These are phyloP conservation scores for Mongoloraphidia duomilia DNA, from an alignment of 2,888 invertebrate species.

Conservation along the genomic window DNA sequence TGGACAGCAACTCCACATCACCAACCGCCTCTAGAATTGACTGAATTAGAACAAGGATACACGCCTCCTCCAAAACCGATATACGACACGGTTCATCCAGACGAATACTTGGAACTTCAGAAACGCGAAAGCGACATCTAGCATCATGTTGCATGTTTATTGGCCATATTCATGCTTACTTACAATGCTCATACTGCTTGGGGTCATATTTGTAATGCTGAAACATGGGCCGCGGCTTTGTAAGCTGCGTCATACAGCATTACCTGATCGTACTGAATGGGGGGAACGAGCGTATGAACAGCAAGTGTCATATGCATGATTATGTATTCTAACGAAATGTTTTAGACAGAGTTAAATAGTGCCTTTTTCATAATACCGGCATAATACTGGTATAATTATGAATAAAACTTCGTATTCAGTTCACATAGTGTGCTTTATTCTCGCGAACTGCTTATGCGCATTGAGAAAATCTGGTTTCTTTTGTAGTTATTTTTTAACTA, in stretches of 20 bases:
- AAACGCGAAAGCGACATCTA: constrained; percentile 73
- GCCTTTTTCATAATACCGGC: too few species aligned
- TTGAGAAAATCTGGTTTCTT: too few species aligned
- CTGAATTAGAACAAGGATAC: constrained; percentile 49
- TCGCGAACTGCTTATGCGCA: too few species aligned
- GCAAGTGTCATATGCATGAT: constrained; percentile 42
- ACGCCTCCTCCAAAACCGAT: constrained; percentile 26
- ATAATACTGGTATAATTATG: too few species aligned
- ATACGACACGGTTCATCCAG: constrained; percentile 16
- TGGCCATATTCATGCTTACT: constrained; percentile 66
- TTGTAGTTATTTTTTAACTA: too few species aligned
- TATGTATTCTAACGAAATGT: neutral
- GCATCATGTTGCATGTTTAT: constrained; percentile 44
- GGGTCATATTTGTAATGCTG: constrained; percentile 60
- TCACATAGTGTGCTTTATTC: too few species aligned
- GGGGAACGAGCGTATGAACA: constrained; percentile 50
- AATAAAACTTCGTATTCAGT: too few species aligned
- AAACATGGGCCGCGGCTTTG: constrained; percentile 61
- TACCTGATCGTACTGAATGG: constrained; percentile 46
- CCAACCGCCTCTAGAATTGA: constrained; percentile 65
- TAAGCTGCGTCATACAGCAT: constrained; percentile 50
- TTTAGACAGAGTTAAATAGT: too few species aligned
- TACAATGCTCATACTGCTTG: constrained; percentile 52
- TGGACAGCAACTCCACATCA: constrained; percentile 75
- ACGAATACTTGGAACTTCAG: constrained; percentile 23